Conservation (phyloP, 2,888 invertebrate genomes). For the Zonitis immaculata region DNA sequence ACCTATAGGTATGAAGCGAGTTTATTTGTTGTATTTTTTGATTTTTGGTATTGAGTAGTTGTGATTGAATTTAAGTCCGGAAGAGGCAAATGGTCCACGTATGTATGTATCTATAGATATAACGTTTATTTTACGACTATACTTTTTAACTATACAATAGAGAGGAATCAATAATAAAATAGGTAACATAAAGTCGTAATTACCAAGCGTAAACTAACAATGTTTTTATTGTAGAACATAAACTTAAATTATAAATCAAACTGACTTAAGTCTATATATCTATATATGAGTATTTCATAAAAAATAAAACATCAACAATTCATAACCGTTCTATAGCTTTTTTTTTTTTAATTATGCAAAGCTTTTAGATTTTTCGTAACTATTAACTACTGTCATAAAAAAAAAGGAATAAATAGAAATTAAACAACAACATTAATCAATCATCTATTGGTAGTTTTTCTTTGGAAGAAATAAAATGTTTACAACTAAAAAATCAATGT, state of each 20-base stretch:
- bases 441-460: neutral
- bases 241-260: slow-evolving; percentile 17
- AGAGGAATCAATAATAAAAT: slow-evolving; percentile 28
- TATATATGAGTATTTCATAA: slow-evolving; percentile 12
- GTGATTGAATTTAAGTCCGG: slow-evolving; percentile 14
- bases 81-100: slow-evolving; percentile 30
- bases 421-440: neutral
- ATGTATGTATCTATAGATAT: slow-evolving; percentile 20
- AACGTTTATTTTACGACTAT: slow-evolving; percentile 24
- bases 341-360: slow-evolving; percentile 16
- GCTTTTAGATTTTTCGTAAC: neutral
- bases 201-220: slow-evolving; percentile 24
- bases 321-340: slow-evolving; percentile 11
- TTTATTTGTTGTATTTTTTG: no score
- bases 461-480: neutral
- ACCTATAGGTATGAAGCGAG: no score
- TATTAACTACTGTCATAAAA: neutral
- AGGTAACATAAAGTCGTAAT: slow-evolving; percentile 25
- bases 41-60: no score
- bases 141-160: neutral
- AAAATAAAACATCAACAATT: slow-evolving; percentile 12
- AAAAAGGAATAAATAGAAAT: no score
- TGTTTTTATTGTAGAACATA: slow-evolving; percentile 23
- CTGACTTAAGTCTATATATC: slow-evolving; percentile 19
- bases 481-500: neutral